These are phyloP conservation scores for Martes martes DNA, from an alignment of 2,113 vertebrate species.

Conservation along the genomic window DNA sequence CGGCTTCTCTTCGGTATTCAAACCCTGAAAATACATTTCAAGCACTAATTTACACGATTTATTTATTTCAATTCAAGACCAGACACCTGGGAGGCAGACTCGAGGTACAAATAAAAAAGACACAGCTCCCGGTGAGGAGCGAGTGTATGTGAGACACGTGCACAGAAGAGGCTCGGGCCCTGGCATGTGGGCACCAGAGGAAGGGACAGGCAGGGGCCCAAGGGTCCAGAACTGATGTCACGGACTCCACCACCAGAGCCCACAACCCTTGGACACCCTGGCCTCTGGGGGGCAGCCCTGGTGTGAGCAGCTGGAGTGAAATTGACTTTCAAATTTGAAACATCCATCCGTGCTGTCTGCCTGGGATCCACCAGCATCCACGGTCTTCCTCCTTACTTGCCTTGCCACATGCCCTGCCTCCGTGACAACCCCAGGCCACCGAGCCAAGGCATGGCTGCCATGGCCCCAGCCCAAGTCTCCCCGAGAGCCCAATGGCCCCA, in stretches of 20 bases:
- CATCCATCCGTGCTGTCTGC: not conserved
- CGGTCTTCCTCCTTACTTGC: not conserved
- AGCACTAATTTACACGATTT: not conserved
- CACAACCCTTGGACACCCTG: not conserved
- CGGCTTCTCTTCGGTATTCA: not conserved
- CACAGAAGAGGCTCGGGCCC: not conserved
- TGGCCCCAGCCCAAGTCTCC: not conserved
- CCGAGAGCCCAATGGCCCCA: not conserved
- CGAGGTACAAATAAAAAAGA: not conserved
- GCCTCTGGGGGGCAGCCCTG: not conserved
- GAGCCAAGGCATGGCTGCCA: not conserved
- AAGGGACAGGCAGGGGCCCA: not conserved
- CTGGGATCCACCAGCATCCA: not conserved
- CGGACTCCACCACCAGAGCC: not conserved
- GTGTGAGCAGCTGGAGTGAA: not conserved
- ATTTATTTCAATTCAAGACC: not conserved
- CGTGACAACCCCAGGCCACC: not conserved
- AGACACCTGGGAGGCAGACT: not conserved
- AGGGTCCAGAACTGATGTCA: not conserved
- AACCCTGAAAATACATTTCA: not conserved
- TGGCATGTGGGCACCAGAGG: not conserved
- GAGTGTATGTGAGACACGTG: not conserved
- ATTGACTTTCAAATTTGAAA: not conserved
- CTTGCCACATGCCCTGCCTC: fast-evolving
- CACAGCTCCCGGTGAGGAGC: not conserved